Conservation (phyloP, 2,888 invertebrate genomes). For the Micropterix aruncella region DNA sequence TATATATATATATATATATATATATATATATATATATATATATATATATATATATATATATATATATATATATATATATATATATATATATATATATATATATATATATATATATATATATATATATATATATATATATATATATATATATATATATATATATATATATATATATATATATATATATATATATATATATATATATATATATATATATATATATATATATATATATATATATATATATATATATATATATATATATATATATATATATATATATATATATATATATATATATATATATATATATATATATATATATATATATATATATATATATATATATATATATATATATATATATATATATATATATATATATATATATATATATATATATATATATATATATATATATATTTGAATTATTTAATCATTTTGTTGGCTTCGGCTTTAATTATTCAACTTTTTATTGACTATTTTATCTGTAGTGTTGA, state of each 20-base stretch:
- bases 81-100: background rate
- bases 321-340: background rate
- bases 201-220: background rate
- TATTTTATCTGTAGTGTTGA: too few species aligned
- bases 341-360: background rate
- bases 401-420: background rate
- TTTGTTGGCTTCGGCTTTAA: too few species aligned
- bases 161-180: background rate
- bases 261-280: background rate
- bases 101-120: background rate
- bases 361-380: background rate
- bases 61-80: background rate
- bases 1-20: too few species aligned
- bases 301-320: background rate
- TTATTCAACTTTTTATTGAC: too few species aligned
- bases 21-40: background rate
- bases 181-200: background rate
- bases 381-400: background rate
- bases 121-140: background rate
- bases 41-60: background rate
- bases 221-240: background rate
- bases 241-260: too few species aligned
- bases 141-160: too few species aligned
- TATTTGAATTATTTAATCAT: background rate
- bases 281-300: background rate